Conservation (phyloP, 2,113 vertebrate species). For the Oryzias celebensis region DNA sequence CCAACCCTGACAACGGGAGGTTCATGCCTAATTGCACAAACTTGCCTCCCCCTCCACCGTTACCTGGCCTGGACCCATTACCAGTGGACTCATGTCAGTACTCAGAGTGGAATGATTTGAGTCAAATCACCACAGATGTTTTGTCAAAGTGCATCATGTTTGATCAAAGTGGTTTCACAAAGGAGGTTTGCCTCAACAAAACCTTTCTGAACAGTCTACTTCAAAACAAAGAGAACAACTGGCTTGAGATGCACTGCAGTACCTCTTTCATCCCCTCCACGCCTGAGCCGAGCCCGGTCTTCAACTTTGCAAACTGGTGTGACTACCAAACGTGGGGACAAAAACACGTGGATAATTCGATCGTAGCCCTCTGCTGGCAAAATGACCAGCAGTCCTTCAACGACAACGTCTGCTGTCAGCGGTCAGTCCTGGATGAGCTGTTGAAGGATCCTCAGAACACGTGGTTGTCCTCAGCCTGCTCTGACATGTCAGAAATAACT, state of each 20-base stretch:
- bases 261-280: slow-evolving; percentile 12
- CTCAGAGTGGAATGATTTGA: slow-evolving; percentile 63
- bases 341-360: slow-evolving; percentile 63
- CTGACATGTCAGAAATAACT: slow-evolving; percentile 27
- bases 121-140: slow-evolving; percentile 33
- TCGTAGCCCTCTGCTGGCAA: slow-evolving; percentile 77
- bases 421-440: slow-evolving; percentile 59
- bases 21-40: slow-evolving; percentile 70
- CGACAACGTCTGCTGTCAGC: slow-evolving; percentile 73
- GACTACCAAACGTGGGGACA: slow-evolving; percentile 69
- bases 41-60: neutral
- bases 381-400: slow-evolving; percentile 66
- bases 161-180: slow-evolving; percentile 63
- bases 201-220: slow-evolving; percentile 62
- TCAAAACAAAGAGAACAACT: slow-evolving; percentile 42
- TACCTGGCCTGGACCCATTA: neutral
- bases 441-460: slow-evolving; percentile 63
- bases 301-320: slow-evolving; percentile 64
- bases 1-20: slow-evolving; percentile 56
- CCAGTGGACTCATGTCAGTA: slow-evolving; percentile 60
- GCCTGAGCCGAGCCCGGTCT: neutral
- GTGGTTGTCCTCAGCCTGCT: slow-evolving; percentile 72
- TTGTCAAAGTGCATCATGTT: slow-evolving; percentile 67
- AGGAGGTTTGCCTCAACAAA: slow-evolving; percentile 66
- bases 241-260: slow-evolving; percentile 70